phyloP scores from a whole-genome alignment of 2,888 invertebrate species.

The Drosophila gaucha region DNA sequence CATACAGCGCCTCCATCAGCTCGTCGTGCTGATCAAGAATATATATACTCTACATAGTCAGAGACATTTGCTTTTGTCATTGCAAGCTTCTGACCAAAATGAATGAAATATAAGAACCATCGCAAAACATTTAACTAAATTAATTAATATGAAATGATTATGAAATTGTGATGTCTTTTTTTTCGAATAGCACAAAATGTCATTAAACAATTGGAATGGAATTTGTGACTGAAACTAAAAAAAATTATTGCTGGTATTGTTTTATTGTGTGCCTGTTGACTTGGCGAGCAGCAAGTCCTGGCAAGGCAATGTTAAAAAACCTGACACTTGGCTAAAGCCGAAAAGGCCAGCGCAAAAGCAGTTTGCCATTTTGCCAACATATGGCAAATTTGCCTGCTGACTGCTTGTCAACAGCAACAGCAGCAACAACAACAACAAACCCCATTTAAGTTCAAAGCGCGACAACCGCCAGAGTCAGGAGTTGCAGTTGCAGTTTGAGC shows the following conservation, averaged over 20 bases:
- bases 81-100: too few species aligned
- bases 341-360: conserved; percentile 45
- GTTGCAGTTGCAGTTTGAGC: conserved; percentile 23
- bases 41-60: too few species aligned
- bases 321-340: conserved; percentile 55
- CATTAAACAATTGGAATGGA: conserved; percentile 1
- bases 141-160: background rate
- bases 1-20: too few species aligned
- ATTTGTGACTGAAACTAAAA: background rate
- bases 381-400: conserved; percentile 71
- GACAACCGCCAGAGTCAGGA: conserved; percentile 65
- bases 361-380: conserved; percentile 72
- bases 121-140: too few species aligned
- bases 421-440: conserved; percentile 41
- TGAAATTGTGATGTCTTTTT: background rate
- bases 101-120: too few species aligned
- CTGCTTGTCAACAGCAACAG: conserved; percentile 50
- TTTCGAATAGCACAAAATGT: background rate
- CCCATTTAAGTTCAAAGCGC: conserved; percentile 79
- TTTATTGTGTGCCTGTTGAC: conserved; percentile 28
- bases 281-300: conserved; percentile 29
- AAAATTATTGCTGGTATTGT: conserved; percentile 21
- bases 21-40: too few species aligned
- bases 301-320: conserved; percentile 33
- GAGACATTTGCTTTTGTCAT: too few species aligned